These are phyloP conservation scores for Acronicta leporina DNA, from an alignment of 2,888 invertebrate genomes.

Conservation along the genomic window DNA sequence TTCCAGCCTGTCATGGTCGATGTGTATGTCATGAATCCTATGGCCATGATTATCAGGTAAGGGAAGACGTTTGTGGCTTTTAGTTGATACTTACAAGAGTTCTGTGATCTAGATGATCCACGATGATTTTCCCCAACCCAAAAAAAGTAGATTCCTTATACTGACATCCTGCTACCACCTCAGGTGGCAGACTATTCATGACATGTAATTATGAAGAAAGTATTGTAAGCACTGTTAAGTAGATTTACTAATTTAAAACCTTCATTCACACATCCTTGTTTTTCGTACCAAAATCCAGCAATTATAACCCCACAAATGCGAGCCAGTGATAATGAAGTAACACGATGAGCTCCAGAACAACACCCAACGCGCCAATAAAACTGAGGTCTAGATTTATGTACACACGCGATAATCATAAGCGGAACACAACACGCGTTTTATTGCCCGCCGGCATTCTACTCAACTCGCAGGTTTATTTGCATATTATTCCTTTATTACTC, in stretches of 20 bases:
- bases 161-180: too few species aligned
- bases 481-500: constrained; percentile 86
- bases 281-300: constrained; percentile 14
- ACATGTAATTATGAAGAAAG: too few species aligned
- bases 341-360: constrained; percentile 34
- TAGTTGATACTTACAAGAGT: too few species aligned
- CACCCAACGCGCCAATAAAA: constrained; percentile 55
- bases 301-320: constrained; percentile 38
- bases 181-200: too few species aligned
- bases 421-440: constrained; percentile 66
- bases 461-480: constrained; percentile 72
- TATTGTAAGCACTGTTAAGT: too few species aligned
- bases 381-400: constrained; percentile 59
- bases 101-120: too few species aligned
- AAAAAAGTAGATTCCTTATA: too few species aligned
- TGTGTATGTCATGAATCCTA: too few species aligned
- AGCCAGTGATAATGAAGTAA: constrained; percentile 49
- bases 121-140: too few species aligned
- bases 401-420: constrained; percentile 66
- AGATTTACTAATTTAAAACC: not conserved
- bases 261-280: constrained; percentile 2
- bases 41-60: too few species aligned
- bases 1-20: too few species aligned
- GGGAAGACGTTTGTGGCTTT: too few species aligned
- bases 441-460: constrained; percentile 66